Percentiles rank a stretch among this genome's conserved stretches.
These are phyloP conservation scores for Drosophila santomea DNA, from an alignment of 1,140 invertebrate species.

Conservation along the genomic window DNA sequence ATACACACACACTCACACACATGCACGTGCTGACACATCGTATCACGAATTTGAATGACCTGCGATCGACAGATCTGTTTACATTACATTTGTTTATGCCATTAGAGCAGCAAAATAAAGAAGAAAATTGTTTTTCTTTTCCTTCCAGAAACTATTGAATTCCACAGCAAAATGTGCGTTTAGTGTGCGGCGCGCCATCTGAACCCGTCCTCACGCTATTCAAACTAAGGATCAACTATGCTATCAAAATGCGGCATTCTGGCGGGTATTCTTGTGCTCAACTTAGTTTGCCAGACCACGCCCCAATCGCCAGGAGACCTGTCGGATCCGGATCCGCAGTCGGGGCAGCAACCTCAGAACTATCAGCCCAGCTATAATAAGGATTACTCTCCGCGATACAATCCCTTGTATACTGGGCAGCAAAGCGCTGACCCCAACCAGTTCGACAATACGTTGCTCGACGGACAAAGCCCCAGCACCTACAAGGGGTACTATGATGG, in stretches of 20 bases:
- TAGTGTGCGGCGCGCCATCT: constrained; percentile 41
- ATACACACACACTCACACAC: constrained; percentile 14
- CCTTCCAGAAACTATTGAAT: constrained; percentile 57
- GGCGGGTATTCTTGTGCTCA: constrained; percentile 22
- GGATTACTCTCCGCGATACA: constrained; percentile 76
- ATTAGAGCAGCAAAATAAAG: constrained; percentile 63
- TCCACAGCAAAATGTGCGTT: constrained; percentile 69
- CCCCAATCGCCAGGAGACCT: constrained; percentile 58
- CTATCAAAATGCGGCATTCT: constrained; percentile 1
- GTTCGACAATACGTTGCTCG: constrained; percentile 71
- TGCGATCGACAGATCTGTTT: constrained; percentile 15
- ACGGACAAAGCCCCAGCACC: constrained; percentile 47
- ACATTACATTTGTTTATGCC: constrained; percentile 50
- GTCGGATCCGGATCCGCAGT: constrained; percentile 16
- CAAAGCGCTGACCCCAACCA: constrained; percentile 52
- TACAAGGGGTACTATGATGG: constrained; percentile 54
- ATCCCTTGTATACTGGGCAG: constrained; percentile 74
- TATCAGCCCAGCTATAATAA: constrained; percentile 80
- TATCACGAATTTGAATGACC: constrained; percentile 32
- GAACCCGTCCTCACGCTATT: constrained; percentile 34
- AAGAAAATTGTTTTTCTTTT: constrained; percentile 37
- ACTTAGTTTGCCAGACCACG: constrained; percentile 46
- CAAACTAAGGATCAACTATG: constrained; percentile 44
- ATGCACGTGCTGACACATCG: constrained; percentile 8
- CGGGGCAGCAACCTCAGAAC: constrained; percentile 43